A percentile compares a stretch with the other conserved stretches of the same genome.
phyloP scores from a whole-genome alignment of 2,888 invertebrate genomes.

The Drosophila stalkeri region DNA sequence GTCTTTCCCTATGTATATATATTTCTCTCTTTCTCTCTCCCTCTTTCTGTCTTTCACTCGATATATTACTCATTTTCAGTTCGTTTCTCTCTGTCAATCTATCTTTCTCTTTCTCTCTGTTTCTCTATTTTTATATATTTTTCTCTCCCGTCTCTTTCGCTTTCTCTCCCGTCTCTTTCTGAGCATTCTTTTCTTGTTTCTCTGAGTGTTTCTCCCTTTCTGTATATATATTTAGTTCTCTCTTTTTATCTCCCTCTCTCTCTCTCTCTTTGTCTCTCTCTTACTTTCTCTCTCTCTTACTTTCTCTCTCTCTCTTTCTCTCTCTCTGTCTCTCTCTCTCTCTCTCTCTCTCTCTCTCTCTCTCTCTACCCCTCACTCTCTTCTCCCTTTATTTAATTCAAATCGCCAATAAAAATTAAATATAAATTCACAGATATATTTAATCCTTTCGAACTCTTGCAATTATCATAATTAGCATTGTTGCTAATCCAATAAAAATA shows the following conservation, averaged over 20 bases:
- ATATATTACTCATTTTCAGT: too few relatives aligned
- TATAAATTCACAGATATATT: not conserved
- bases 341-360: not conserved
- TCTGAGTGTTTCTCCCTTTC: not conserved
- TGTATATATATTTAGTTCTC: not conserved
- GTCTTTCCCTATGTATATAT: not conserved
- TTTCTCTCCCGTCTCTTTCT: not conserved
- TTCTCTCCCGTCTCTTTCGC: not conserved
- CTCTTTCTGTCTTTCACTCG: too few relatives aligned
- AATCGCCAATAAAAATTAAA: not conserved
- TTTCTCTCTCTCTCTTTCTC: not conserved
- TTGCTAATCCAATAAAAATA: conserved; percentile 17
- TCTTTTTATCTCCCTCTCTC: not conserved
- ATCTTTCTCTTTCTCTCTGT: too few relatives aligned
- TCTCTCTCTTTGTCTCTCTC: not conserved
- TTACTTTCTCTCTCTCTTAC: too few relatives aligned
- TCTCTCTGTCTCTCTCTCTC: not conserved
- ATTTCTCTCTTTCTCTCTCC: too few relatives aligned
- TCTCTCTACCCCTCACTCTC: not conserved
- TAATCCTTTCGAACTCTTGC: not conserved
- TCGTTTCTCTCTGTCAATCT: too few relatives aligned
- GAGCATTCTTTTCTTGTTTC: too few relatives aligned
- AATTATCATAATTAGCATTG: conserved; percentile 23
- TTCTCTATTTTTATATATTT: too few relatives aligned
- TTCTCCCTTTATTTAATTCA: not conserved